Conservation (phyloP, 2,113 vertebrate genomes). For the Heteronetta atricapilla region DNA sequence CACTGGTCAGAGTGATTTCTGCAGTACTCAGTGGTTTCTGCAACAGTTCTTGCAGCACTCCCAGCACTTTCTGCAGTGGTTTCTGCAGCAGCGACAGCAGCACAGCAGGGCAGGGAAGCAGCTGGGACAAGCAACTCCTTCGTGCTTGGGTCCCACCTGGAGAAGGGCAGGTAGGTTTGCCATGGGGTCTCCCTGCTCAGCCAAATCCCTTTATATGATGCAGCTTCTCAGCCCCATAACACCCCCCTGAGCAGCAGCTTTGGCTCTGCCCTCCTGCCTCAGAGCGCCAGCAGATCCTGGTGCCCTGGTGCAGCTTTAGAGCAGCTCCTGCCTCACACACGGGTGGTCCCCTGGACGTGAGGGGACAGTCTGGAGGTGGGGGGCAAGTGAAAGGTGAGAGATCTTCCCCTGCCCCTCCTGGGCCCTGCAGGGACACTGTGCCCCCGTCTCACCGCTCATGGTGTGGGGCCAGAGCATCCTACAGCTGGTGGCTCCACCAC, state of each 20-base stretch:
- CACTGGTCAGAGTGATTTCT: background rate
- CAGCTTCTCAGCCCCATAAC: background rate
- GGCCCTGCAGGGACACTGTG: background rate
- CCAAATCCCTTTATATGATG: background rate
- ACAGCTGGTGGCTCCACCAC: rapidly evolving
- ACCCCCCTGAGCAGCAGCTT: background rate
- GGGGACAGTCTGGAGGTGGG: background rate
- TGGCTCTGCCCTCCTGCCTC: background rate
- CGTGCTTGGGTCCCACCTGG: rapidly evolving
- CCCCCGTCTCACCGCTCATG: rapidly evolving
- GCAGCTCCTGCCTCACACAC: background rate
- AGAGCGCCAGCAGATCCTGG: background rate
- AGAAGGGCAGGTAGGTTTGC: background rate
- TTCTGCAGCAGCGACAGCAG: background rate
- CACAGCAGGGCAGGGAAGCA: background rate
- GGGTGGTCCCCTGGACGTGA: background rate
- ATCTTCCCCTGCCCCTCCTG: too few relatives aligned
- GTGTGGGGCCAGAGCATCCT: rapidly evolving
- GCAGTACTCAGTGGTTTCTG: background rate
- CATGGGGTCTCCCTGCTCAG: background rate
- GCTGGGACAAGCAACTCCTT: background rate
- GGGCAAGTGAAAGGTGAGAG: background rate
- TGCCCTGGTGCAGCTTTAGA: background rate
- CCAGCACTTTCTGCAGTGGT: background rate
- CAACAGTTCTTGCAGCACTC: background rate